Evolutionary conservation across 2,113 vertebrate genomes (phyloP), one percentile per base, ranked within the genome.

Genomic region (Nerophis ophidion): DNA sequence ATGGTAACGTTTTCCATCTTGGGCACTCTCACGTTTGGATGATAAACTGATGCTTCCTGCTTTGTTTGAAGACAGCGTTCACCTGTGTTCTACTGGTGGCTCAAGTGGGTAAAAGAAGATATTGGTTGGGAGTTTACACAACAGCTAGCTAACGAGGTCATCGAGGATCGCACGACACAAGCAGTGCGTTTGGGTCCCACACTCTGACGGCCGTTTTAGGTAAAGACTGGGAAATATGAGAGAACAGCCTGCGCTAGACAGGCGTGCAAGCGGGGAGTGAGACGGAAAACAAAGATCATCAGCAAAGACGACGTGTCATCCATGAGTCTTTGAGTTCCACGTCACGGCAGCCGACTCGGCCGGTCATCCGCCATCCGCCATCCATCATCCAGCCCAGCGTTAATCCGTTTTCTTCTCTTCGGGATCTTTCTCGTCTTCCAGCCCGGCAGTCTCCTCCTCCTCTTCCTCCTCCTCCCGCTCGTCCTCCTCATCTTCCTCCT

Each of bases 381-480:
- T 68, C 64, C 50, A 5, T 42, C n/a, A 8, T 5, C 55, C 57
- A 61, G 62, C 68, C 64, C 79, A 63, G 49, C n/a, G 65, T 91
- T 90, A 92, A 91, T 92, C 91, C 2, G 74, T 86, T 74, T 92
- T 92, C 85, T 92, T 92, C 60, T 88, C 83, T 5, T 60, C 70
- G 0, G 72, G 75, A 71, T 73, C 81, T 53, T 91, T 91, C 5
- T 91, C 82, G 0, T 86, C 89, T 74, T 82, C 84, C 53, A 88
- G 87, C 2, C 89, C 76, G 0, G 81, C 89, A 53, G 35, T 5
- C 34, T 77, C 88, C 7, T 92, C 78, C 40, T 35, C 15, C 9
- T 6, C 16, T 3, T 36, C 51, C 8, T 35, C 57, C 6, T 15
- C 40, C 1, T 13, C 33, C 26, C 70, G 74, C 46, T 91, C 89